phyloP scores from a whole-genome alignment of 35 echinoderm and acorn worm species.

The Antedon bifida region DNA sequence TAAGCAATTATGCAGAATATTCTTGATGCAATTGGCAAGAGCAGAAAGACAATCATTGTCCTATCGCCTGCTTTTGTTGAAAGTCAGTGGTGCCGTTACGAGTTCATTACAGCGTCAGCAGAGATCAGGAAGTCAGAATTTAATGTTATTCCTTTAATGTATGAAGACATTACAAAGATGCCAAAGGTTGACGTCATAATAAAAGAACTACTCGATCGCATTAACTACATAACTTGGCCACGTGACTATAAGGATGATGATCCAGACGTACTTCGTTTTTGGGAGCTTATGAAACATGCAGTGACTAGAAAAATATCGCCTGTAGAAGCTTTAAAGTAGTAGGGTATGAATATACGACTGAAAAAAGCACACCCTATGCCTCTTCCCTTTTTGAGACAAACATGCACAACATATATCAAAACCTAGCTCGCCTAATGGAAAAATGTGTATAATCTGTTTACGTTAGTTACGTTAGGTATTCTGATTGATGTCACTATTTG shows the following conservation, averaged over 20 bases:
- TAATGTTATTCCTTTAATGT: conserved; percentile 23
- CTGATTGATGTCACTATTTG: too few species aligned
- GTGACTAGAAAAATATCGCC: too few species aligned
- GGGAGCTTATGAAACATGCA: too few species aligned
- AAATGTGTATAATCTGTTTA: too few species aligned
- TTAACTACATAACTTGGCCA: conserved; percentile 23
- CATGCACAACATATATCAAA: too few species aligned
- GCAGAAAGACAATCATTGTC: conserved; percentile 12
- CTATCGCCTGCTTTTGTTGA: conserved; percentile 17
- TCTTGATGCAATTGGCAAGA: not conserved
- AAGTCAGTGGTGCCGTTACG: conserved; percentile 19
- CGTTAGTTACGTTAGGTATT: too few species aligned
- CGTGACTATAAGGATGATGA: not conserved
- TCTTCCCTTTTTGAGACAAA: too few species aligned
- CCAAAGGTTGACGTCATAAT: not conserved
- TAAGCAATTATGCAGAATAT: conserved; percentile 24
- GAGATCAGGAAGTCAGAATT: conserved; percentile 1
- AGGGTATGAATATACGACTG: too few species aligned
- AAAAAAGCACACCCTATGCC: too few species aligned
- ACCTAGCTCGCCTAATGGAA: too few species aligned
- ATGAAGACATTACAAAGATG: not conserved
- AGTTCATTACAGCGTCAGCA: not conserved
- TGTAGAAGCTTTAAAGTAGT: too few species aligned
- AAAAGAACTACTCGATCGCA: not conserved
- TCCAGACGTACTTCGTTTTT: not conserved